Conservation (phyloP, 1,140 invertebrate genomes). For the Drosophila quadrilineata region DNA sequence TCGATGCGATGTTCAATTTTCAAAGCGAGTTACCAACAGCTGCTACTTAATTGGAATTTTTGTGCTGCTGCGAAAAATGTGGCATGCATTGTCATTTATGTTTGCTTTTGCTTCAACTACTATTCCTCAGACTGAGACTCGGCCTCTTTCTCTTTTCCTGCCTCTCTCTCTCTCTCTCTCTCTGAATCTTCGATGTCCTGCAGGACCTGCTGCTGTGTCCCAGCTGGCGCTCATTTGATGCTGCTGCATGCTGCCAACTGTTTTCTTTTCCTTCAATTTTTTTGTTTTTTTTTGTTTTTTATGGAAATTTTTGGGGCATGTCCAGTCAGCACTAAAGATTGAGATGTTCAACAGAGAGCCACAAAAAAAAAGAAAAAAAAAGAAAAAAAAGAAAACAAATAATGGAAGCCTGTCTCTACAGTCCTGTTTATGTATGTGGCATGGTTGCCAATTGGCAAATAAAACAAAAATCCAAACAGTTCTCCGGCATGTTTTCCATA, state of each 20-base stretch:
- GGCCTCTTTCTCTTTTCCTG: neutral
- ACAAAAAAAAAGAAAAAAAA: neutral
- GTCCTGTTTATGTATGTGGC: too few species aligned
- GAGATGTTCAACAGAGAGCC: slow-evolving; percentile 8
- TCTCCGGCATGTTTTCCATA: neutral
- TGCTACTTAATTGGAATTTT: slow-evolving; percentile 74
- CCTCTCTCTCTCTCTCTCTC: neutral
- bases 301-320: slow-evolving; percentile 27
- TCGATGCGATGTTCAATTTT: slow-evolving; percentile 53
- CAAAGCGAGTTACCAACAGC: slow-evolving; percentile 56
- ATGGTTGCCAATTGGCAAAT: slow-evolving; percentile 14
- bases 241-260: slow-evolving; percentile 26
- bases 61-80: slow-evolving; percentile 52
- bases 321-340: slow-evolving; percentile 21
- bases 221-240: slow-evolving; percentile 25
- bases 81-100: slow-evolving; percentile 59
- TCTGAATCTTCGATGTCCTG: neutral
- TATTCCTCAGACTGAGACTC: neutral
- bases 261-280: too few species aligned
- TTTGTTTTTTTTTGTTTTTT: too few species aligned
- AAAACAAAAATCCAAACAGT: slow-evolving; percentile 7
- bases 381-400: neutral
- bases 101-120: slow-evolving; percentile 17
- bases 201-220: slow-evolving; percentile 9
- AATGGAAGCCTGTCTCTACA: too few species aligned